phyloP scores from a whole-genome alignment of 2,888 invertebrate genomes.

The Tinea pellionella region DNA sequence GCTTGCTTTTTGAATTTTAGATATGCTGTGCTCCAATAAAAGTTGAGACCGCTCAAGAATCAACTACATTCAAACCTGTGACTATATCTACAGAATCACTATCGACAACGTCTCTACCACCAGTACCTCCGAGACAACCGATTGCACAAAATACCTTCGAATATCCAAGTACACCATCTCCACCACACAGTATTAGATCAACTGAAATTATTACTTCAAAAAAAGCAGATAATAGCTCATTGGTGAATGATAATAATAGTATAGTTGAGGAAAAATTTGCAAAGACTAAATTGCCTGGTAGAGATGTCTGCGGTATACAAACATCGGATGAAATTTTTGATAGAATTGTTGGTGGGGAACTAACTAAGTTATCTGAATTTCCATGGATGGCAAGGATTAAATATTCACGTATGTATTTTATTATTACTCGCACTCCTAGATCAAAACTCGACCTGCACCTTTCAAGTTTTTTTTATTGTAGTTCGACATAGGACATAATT shows the following conservation, averaged over 20 bases:
- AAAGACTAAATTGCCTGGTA: not conserved
- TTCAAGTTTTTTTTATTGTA: no score
- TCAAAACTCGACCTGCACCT: no score
- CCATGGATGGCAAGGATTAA: constrained; percentile 73
- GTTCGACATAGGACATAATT: no score
- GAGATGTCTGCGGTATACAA: constrained; percentile 31
- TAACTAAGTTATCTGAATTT: constrained; percentile 60
- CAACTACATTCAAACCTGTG: not conserved
- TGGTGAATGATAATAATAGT: not conserved
- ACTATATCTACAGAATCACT: not conserved
- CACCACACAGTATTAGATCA: not conserved
- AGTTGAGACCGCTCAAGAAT: not conserved
- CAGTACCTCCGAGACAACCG: not conserved
- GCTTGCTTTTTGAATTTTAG: constrained; percentile 5
- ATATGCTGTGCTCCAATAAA: constrained; percentile 16
- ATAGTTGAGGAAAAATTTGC: not conserved
- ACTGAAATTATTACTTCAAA: not conserved
- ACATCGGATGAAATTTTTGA: constrained; percentile 24
- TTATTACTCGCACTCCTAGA: no score
- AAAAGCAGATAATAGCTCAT: not conserved
- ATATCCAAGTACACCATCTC: not conserved
- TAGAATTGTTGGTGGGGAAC: constrained; percentile 61
- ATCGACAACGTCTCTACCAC: not conserved
- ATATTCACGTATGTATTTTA: constrained; percentile 47
- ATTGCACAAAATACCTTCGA: not conserved